A percentile compares a stretch with the other conserved stretches of the same genome.
Evolutionary conservation across 2,888 invertebrate species (phyloP).

Genomic region (Catocala nupta): DNA sequence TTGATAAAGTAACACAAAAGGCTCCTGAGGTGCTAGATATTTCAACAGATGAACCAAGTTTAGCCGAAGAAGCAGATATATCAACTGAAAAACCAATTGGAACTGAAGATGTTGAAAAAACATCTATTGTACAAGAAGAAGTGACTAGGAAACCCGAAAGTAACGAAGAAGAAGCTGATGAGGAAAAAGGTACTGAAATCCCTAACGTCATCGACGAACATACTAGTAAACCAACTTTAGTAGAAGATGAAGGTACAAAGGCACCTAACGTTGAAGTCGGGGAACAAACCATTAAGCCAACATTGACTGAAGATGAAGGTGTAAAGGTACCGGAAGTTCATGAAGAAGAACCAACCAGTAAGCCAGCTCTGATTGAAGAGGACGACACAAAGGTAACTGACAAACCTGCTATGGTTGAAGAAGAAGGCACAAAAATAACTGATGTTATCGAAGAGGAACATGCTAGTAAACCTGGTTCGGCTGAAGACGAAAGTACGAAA

Average conservation of each 20-base stretch:
- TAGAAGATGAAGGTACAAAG: conserved; percentile 17
- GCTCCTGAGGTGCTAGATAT: conserved; percentile 4
- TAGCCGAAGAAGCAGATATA: background rate
- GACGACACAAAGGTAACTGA: conserved; percentile 11
- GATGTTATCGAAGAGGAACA: background rate
- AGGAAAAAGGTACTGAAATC: conserved; percentile 16
- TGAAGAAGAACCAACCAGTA: conserved; percentile 1
- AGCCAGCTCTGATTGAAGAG: background rate
- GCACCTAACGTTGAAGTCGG: conserved; percentile 2
- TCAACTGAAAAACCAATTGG: background rate
- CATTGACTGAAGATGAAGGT: conserved; percentile 11
- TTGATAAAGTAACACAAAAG: conserved; percentile 1
- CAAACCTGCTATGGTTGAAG: conserved; percentile 16
- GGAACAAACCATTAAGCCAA: conserved; percentile 25
- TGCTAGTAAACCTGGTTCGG: conserved; percentile 15
- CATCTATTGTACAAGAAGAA: conserved; percentile 7
- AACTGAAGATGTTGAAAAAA: conserved; percentile 5
- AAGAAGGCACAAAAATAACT: conserved; percentile 16
- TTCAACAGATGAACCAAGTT: conserved; percentile 10
- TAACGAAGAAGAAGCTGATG: conserved; percentile 17
- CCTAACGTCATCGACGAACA: conserved; percentile 3
- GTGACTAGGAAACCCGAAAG: conserved; percentile 4
- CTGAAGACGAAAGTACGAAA: conserved; percentile 2
- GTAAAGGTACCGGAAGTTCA: conserved; percentile 3
- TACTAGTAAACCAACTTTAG: conserved; percentile 16